These are phyloP conservation scores for Ciona savignyi DNA, from an alignment of 23 tunicate genomes.

Conservation along the genomic window DNA sequence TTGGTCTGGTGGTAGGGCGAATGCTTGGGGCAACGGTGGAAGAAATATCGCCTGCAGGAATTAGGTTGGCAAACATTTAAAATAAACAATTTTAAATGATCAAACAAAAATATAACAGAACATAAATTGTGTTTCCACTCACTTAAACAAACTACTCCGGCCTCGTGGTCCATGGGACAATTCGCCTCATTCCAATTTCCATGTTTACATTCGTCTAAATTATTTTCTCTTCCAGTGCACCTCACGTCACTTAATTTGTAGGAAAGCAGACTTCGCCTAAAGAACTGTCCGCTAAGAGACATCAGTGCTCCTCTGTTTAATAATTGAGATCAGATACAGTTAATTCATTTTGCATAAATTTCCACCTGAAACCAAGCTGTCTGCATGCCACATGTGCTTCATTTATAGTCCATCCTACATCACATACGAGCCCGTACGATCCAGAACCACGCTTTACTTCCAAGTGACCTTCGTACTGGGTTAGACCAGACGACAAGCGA, in stretches of 20 bases:
- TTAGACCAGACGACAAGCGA: background rate
- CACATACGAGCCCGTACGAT: conserved; percentile 67
- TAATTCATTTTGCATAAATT: background rate
- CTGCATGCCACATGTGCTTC: conserved; percentile 85
- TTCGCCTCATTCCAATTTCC: conserved; percentile 28
- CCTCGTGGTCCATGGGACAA: conserved; percentile 74
- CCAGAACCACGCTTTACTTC: conserved; percentile 20
- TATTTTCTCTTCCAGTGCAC: conserved; percentile 49
- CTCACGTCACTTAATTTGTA: conserved; percentile 46
- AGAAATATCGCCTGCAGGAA: too few species aligned
- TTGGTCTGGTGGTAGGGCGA: background rate
- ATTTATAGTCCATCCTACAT: conserved; percentile 52
- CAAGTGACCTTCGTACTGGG: conserved; percentile 8
- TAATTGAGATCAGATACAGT: background rate
- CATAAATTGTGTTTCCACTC: background rate
- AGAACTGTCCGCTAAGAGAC: conserved; percentile 33
- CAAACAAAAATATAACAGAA: too few species aligned
- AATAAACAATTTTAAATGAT: too few species aligned
- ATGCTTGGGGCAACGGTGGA: background rate
- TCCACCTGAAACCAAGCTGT: conserved; percentile 61
- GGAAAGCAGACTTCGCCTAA: conserved; percentile 18
- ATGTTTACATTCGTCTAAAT: conserved; percentile 49
- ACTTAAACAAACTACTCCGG: conserved; percentile 63
- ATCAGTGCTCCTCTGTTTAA: conserved; percentile 28
- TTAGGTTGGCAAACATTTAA: too few species aligned